phyloP scores from a whole-genome alignment of 2,888 invertebrate species.

The Caenorhabditis sp. region DNA sequence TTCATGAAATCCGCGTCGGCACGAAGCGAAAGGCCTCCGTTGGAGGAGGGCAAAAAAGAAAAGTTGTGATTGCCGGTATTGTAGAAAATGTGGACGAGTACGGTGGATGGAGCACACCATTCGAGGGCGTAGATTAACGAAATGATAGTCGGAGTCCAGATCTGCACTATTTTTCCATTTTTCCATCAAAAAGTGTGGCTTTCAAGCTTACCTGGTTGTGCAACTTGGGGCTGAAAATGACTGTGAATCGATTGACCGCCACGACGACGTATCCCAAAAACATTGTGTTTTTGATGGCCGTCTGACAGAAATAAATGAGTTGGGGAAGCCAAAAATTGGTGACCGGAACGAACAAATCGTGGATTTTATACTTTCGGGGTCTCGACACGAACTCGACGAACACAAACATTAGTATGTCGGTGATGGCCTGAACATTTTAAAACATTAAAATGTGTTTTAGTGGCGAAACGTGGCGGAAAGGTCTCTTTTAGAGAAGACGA shows the following conservation, averaged over 20 bases:
- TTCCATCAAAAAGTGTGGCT: neutral
- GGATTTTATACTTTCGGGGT: slow-evolving; percentile 31
- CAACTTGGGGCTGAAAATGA: slow-evolving; percentile 2
- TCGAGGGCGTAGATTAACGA: slow-evolving; percentile 13
- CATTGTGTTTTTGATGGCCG: slow-evolving; percentile 44
- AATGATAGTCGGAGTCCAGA: slow-evolving; percentile 37
- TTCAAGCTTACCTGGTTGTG: slow-evolving; percentile 12
- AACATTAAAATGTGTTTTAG: neutral
- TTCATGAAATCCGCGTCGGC: slow-evolving; percentile 33
- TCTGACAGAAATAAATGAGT: slow-evolving; percentile 20
- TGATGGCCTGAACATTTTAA: slow-evolving; percentile 25
- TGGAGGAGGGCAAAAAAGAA: slow-evolving; percentile 6
- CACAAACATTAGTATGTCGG: slow-evolving; percentile 35
- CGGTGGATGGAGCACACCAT: slow-evolving; percentile 10
- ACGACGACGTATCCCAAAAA: slow-evolving; percentile 40
- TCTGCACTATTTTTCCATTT: slow-evolving; percentile 18
- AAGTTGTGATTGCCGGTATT: slow-evolving; percentile 47
- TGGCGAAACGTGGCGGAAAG: no score
- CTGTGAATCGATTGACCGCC: slow-evolving; percentile 30
- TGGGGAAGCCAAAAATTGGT: slow-evolving; percentile 39
- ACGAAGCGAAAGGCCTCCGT: slow-evolving; percentile 18
- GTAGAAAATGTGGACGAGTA: slow-evolving; percentile 30
- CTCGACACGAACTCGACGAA: slow-evolving; percentile 35
- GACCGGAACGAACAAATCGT: slow-evolving; percentile 13
- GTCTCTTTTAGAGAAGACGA: no score